Percentiles rank a stretch among this genome's conserved stretches.
These are phyloP conservation scores for Drosophila paranaensis DNA, from an alignment of 2,888 invertebrate species.

Conservation along the genomic window DNA sequence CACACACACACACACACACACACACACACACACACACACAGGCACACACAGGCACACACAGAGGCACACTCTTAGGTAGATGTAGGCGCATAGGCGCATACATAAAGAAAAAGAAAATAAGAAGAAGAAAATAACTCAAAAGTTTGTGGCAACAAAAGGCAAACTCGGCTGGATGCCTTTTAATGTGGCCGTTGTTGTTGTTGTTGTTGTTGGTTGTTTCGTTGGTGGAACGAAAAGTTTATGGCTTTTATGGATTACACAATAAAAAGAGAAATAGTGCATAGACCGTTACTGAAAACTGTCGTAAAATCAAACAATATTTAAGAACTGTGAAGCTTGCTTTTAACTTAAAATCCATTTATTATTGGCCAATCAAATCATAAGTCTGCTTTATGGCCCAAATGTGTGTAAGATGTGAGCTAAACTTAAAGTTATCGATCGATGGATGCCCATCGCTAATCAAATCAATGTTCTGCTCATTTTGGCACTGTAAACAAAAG, in stretches of 20 bases:
- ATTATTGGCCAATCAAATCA: not conserved
- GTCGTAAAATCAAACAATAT: constrained; percentile 10
- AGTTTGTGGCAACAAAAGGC: constrained; percentile 73
- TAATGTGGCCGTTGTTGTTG: constrained; percentile 21
- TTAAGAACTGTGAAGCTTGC: not conserved
- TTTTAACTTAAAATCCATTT: not conserved
- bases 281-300: constrained; percentile 5
- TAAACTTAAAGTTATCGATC: too few species aligned
- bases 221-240: constrained; percentile 45
- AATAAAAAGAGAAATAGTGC: not conserved
- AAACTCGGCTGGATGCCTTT: constrained; percentile 61
- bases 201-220: constrained; percentile 12
- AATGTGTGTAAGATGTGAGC: too few species aligned
- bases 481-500: too few species aligned
- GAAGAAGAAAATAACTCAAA: constrained; percentile 74
- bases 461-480: too few species aligned
- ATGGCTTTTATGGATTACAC: not conserved
- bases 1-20: constrained; percentile 40
- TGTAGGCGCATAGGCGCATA: constrained; percentile 55
- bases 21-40: constrained; percentile 23
- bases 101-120: constrained; percentile 54
- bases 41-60: constrained; percentile 16
- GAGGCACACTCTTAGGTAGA: constrained; percentile 14
- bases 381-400: not conserved
- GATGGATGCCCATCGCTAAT: too few species aligned